Conservation (phyloP, 1,140 invertebrate species). For the Lasioglossum baleicum region DNA sequence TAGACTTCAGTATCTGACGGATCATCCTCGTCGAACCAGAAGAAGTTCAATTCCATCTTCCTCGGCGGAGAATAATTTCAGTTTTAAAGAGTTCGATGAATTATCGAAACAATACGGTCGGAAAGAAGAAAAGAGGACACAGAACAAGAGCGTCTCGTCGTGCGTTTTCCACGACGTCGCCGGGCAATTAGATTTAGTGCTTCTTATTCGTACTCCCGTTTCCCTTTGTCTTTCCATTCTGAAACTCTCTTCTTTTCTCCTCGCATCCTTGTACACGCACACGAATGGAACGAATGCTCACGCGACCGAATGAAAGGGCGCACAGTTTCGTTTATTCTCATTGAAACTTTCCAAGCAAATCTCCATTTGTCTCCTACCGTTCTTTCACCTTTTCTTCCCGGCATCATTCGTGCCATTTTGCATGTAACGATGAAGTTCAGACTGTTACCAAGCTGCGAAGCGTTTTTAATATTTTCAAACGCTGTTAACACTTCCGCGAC, state of each 20-base stretch:
- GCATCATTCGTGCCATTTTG: conserved; percentile 9
- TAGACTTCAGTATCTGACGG: too few relatives aligned
- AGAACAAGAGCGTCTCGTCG: conserved; percentile 31
- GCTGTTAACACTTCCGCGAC: not conserved
- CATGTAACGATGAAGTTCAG: conserved; percentile 17
- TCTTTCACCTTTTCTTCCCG: conserved; percentile 7
- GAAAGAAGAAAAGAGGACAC: not conserved
- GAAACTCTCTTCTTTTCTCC: conserved; percentile 28
- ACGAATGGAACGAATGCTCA: conserved; percentile 42
- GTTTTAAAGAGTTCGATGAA: conserved; percentile 2
- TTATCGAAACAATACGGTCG: conserved; percentile 26
- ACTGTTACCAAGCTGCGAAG: not conserved
- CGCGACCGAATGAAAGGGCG: conserved; percentile 46
- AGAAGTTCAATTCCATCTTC: not conserved
- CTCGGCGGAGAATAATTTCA: not conserved
- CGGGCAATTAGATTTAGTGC: conserved; percentile 53
- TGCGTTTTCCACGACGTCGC: conserved; percentile 38
- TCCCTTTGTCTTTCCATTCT: conserved; percentile 46
- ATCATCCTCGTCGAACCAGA: too few relatives aligned
- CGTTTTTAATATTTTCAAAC: conserved; percentile 17
- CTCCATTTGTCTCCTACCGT: conserved; percentile 39
- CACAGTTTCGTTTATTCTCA: conserved; percentile 50
- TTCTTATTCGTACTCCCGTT: conserved; percentile 41
- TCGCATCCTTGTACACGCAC: conserved; percentile 41
- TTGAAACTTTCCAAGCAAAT: conserved; percentile 50